Evolutionary conservation across 2,888 invertebrate genomes (phyloP).

Genomic region (Dexiosoma caninum): DNA sequence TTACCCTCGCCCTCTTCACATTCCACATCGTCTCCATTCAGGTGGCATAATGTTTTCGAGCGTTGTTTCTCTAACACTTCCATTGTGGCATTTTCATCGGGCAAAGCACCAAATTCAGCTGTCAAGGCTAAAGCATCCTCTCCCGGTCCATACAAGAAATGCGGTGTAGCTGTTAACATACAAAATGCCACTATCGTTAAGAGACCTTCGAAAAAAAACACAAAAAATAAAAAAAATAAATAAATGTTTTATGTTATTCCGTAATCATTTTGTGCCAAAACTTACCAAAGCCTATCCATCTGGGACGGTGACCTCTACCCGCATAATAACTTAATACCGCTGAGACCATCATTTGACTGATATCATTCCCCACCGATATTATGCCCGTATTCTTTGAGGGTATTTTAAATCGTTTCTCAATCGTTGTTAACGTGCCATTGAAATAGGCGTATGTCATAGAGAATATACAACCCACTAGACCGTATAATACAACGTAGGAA

Average conservation of each 20-base stretch:
- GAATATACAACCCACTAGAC: constrained; percentile 83
- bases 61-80: constrained; percentile 79
- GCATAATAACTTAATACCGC: constrained; percentile 84
- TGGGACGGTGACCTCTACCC: constrained; percentile 84
- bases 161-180: constrained; percentile 83
- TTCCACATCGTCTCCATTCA: constrained; percentile 73
- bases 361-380: constrained; percentile 86
- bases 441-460: constrained; percentile 85
- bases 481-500: constrained; percentile 81
- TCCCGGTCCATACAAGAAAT: constrained; percentile 84
- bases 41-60: constrained; percentile 80
- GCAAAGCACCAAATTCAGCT: constrained; percentile 80
- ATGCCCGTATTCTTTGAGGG: constrained; percentile 85
- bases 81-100: constrained; percentile 77
- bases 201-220: constrained; percentile 73
- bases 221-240: neutral
- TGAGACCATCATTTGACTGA: constrained; percentile 84
- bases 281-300: constrained; percentile 83
- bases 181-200: constrained; percentile 83
- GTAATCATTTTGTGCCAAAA: too few species aligned
- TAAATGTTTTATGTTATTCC: neutral
- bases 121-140: constrained; percentile 82
- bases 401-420: constrained; percentile 86
- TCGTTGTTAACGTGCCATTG: constrained; percentile 85
- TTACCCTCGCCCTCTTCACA: constrained; percentile 80